phyloP scores from a whole-genome alignment of 1,140 invertebrate species.

The Pomacea maculata region DNA sequence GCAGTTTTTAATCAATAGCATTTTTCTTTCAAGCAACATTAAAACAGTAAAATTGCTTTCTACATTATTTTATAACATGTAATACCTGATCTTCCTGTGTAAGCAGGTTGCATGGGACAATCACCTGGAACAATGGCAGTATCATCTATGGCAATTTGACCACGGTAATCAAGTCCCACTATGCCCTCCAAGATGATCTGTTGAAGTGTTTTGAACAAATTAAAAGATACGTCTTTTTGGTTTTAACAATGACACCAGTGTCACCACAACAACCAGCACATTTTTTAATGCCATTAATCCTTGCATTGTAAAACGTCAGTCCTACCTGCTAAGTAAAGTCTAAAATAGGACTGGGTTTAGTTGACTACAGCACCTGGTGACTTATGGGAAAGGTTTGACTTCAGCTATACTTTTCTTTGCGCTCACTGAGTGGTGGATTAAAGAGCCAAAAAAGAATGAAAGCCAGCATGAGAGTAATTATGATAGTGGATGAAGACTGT shows the following conservation, averaged over 20 bases:
- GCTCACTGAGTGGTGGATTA: no score
- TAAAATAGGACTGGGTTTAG: no score
- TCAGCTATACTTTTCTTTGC: no score
- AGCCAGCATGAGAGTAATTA: no score
- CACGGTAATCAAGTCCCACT: constrained; percentile 33
- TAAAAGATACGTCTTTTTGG: constrained; percentile 10
- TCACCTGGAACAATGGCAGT: constrained; percentile 50
- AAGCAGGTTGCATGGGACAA: constrained; percentile 25
- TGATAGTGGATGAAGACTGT: no score
- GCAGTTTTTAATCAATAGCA: background rate
- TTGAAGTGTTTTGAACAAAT: constrained; percentile 33
- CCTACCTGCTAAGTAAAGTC: background rate
- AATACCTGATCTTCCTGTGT: background rate
- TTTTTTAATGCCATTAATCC: constrained; percentile 78
- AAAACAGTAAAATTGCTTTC: background rate
- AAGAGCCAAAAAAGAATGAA: no score
- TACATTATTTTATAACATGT: background rate
- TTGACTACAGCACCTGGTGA: no score
- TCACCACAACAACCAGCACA: constrained; percentile 61
- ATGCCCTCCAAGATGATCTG: constrained; percentile 41
- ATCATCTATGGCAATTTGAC: constrained; percentile 60
- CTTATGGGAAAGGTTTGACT: no score
- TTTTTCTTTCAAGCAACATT: background rate
- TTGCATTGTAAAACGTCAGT: background rate
- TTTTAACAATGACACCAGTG: constrained; percentile 34